Percentiles rank a stretch among this genome's conserved stretches.
phyloP scores from a whole-genome alignment of 2,888 invertebrate genomes.

The Cylloceria caligata region DNA sequence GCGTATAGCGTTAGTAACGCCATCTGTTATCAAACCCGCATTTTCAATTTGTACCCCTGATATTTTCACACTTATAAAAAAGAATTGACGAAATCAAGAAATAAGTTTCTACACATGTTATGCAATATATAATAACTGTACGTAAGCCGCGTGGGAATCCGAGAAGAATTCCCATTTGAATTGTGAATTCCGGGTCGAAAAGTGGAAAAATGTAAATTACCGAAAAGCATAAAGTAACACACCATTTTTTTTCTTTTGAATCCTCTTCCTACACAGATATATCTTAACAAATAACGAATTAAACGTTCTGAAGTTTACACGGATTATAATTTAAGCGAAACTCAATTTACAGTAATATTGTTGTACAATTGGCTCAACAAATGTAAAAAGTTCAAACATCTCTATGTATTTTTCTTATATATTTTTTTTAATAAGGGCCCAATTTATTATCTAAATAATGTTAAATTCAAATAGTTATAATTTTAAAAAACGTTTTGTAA shows the following conservation, averaged over 20 bases:
- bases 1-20: too few relatives aligned
- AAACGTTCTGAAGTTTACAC: too few relatives aligned
- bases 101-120: constrained; percentile 33
- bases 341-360: too few relatives aligned
- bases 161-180: constrained; percentile 57
- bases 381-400: too few relatives aligned
- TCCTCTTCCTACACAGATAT: background rate
- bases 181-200: constrained; percentile 56
- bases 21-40: too few relatives aligned
- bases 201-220: constrained; percentile 7
- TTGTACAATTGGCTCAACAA: too few relatives aligned
- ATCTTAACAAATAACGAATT: background rate
- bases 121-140: constrained; percentile 39
- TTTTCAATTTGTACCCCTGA: too few relatives aligned
- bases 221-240: background rate
- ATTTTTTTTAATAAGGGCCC: too few relatives aligned
- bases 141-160: constrained; percentile 56
- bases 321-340: too few relatives aligned
- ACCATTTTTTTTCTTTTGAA: background rate
- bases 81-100: constrained; percentile 30
- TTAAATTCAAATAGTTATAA: background rate
- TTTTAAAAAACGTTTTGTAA: background rate
- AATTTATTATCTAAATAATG: background rate
- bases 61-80: constrained; percentile 13
- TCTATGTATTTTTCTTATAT: too few relatives aligned